Base-by-base conservation (phyloP, 2,113 vertebrate genomes). In the Triplophysa rosa region DNA sequence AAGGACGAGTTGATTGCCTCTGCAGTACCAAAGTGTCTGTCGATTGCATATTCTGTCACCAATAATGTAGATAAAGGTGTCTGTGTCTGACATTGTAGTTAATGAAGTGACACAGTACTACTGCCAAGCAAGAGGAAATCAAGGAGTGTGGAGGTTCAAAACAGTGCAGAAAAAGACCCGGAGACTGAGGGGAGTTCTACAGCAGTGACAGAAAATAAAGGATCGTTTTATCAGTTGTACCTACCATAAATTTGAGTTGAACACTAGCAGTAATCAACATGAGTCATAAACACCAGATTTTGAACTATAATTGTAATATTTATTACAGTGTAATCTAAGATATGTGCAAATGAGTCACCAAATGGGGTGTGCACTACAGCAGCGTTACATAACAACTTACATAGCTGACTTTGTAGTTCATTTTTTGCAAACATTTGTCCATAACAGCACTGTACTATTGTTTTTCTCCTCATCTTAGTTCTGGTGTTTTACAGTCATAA, bases 81-180 rank as follows among this genome's bases (percentile, higher is more conserved):
- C 62, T 67, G 80, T 79, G 54, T 80, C 62, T 84, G 87, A 90
- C 86, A 87, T 84, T 90, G 68, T 78, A 80, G 84, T 84, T 87
- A 89, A 89, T 87, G 84, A 84, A 59, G 85, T 69, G 19, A 72
- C 6, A 45, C 66, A n/a, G 81, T 47, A 2, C 33, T 66, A 58
- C 29, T 24, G 63, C 21, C 61, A 80, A 63, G 59, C 10, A 24
- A 76, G 40, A 61, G 14, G 54, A n/a, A n/a, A 58, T 4, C 54
- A 79, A 79, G 56, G 58, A 80, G 76, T 26, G 69, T 19, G 74
- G 42, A 19, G 13, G 56, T 33, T 58, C 82, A 82, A 81, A 82
- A 77, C 70, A 64, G 2, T 66, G 47, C 21, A 19, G 17, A 40
- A 6, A 59, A n/a, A 42, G 3, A 45, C 9, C 26, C 10, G 52